Evolutionary conservation across 2,888 invertebrate species (phyloP), one percentile per base, ranked within the genome.

Genomic region (Polyommatus iphigenia): DNA sequence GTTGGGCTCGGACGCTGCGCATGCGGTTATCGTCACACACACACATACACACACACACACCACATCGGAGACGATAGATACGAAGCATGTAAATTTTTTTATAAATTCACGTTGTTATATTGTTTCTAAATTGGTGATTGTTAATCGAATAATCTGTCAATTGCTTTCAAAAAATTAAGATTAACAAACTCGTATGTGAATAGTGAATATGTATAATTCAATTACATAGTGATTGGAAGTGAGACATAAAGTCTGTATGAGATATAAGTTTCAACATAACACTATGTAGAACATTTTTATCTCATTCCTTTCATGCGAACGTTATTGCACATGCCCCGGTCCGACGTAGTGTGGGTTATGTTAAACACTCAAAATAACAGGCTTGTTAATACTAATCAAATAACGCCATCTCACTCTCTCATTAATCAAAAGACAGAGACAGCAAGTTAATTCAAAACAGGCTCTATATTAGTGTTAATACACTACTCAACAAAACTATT

Each of bases 1-100:
- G 96, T 99, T 99, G 86, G 99, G 98, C 96, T 99, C 99, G 94
- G 99, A 99, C 90, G 98, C 98, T 98, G 95, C 83, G 87, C 92
- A 89, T 90, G 90, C 91, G 81, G 83, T 84, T 82, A 83, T 76
- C 79, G 75, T 78, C 76, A 77, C 81, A 78, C 80, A 78, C 81
- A 71, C 79, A 79, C 81, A 67, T 15, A 15, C 18, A 50, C 50
- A 50, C 15, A 54, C 54, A 54, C 78, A 59, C 80, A 41, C 77
- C n/a, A 54, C 73, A 13, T 46, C 76, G 76, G 77, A 72, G 57
- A n/a, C 20, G 62, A 24, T 6, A 15, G 13, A 20, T 20, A 59
- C 59, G 8, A 59, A 20, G 8, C n/a, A 59, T 20, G 4, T 50
- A 15, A 2, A 4, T 15, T 5, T 54, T 54, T 18, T 54, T 18